Evolutionary conservation across 2,888 invertebrate genomes (phyloP).

Genomic region (Himalopsyche anomala): DNA sequence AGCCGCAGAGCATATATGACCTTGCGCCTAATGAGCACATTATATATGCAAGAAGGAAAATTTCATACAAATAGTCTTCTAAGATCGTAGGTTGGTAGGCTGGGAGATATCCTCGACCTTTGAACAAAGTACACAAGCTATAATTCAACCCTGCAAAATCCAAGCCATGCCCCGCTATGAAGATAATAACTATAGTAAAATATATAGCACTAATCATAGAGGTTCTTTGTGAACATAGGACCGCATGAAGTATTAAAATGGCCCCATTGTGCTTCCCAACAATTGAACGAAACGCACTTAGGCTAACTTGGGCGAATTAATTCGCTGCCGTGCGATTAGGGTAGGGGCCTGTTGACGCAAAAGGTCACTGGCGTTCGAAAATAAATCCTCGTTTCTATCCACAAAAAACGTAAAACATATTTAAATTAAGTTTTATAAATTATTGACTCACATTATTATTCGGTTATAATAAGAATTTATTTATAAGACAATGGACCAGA

Average conservation of each 20-base stretch:
- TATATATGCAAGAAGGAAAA: slow-evolving; percentile 1
- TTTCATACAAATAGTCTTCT: slow-evolving; percentile 32
- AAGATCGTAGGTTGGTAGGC: not conserved
- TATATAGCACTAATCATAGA: slow-evolving; percentile 37
- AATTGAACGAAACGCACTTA: slow-evolving; percentile 43
- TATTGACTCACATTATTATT: too few relatives aligned
- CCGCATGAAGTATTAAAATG: slow-evolving; percentile 43
- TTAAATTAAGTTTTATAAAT: too few relatives aligned
- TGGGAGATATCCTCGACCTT: not conserved
- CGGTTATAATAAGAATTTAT: too few relatives aligned
- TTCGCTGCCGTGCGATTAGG: slow-evolving; percentile 38
- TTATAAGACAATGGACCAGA: too few relatives aligned
- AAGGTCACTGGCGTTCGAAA: not conserved
- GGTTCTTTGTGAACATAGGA: slow-evolving; percentile 40
- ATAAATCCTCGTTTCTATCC: too few relatives aligned
- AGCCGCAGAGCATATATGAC: not conserved
- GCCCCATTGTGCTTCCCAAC: slow-evolving; percentile 27
- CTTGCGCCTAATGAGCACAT: slow-evolving; percentile 18
- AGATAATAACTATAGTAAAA: slow-evolving; percentile 35
- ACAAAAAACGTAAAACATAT: not conserved
- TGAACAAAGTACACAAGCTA: not conserved
- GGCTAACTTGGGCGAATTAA: slow-evolving; percentile 42
- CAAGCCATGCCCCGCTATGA: not conserved
- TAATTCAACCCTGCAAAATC: slow-evolving; percentile 10
- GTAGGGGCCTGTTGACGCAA: slow-evolving; percentile 37